A percentile compares a stretch with the other conserved stretches of the same genome.
Evolutionary conservation across 1,140 invertebrate genomes (phyloP).

Genomic region (Leptinotarsa undecemlineata): DNA sequence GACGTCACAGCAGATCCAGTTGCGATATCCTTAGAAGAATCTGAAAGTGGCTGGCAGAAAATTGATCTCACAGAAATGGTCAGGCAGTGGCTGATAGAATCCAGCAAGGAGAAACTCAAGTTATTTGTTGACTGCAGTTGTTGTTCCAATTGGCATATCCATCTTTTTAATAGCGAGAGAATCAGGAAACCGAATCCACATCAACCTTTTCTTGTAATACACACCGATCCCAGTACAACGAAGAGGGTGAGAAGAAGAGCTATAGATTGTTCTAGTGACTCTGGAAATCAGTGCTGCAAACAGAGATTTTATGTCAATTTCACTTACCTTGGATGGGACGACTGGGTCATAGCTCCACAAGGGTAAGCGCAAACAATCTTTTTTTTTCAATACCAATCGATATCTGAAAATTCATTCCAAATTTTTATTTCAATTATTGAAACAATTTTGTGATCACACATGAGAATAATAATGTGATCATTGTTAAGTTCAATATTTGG

Average conservation of each 20-base stretch:
- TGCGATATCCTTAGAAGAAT: constrained; percentile 69
- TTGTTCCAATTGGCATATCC: constrained; percentile 69
- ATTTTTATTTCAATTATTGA: no score
- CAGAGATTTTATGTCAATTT: constrained; percentile 88
- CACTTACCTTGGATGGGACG: constrained; percentile 88
- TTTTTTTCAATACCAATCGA: background rate
- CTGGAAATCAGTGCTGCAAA: constrained; percentile 84
- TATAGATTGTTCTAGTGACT: constrained; percentile 77
- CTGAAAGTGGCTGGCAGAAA: constrained; percentile 80
- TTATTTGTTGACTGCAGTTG: constrained; percentile 85
- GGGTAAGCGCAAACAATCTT: constrained; percentile 58
- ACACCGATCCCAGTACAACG: constrained; percentile 66
- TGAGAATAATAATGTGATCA: no score
- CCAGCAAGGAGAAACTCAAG: constrained; percentile 66
- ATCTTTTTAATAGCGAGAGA: constrained; percentile 51
- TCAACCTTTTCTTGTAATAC: constrained; percentile 82
- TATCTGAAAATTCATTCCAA: background rate
- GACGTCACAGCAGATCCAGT: constrained; percentile 69
- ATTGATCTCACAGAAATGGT: constrained; percentile 80
- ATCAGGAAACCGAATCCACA: constrained; percentile 60
- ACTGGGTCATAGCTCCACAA: constrained; percentile 91
- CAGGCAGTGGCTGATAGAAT: constrained; percentile 67
- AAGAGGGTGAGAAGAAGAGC: constrained; percentile 76
- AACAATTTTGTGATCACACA: no score
- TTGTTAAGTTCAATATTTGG: no score